Conservation (phyloP, 2,888 invertebrate species). For the Lottia gigantea region DNA sequence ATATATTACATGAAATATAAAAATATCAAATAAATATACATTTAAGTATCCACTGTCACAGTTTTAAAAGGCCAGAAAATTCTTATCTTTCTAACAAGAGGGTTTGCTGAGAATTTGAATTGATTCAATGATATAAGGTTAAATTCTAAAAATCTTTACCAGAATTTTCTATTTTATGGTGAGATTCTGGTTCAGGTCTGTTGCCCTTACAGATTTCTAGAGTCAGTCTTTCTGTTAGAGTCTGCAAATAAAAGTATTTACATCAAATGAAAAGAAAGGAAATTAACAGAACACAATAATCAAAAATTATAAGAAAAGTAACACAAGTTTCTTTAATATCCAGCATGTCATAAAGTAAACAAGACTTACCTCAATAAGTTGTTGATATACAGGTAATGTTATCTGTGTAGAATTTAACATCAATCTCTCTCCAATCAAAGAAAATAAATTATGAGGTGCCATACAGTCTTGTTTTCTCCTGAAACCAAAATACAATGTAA, state of each 20-base stretch:
- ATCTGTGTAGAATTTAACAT: constrained; percentile 88
- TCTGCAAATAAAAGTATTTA: constrained; percentile 68
- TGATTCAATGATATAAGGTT: no score
- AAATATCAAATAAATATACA: no score
- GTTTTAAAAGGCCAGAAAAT: no score
- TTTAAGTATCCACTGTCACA: no score
- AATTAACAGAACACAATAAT: no score
- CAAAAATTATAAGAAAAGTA: no score
- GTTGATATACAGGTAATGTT: constrained; percentile 96
- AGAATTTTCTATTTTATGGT: constrained; percentile 94
- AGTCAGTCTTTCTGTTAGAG: constrained; percentile 96
- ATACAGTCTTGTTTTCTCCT: constrained; percentile 99
- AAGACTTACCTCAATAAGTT: constrained; percentile 85
- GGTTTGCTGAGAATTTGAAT: no score
- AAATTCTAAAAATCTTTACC: constrained; percentile 75
- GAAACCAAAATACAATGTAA: constrained; percentile 39
- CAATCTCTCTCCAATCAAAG: constrained; percentile 91
- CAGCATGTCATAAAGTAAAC: background rate
- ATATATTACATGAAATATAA: no score
- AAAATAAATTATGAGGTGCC: constrained; percentile 98
- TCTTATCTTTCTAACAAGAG: no score
- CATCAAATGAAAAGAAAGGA: background rate
- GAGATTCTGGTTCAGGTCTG: constrained; percentile 92
- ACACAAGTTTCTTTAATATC: no score
- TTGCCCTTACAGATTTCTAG: constrained; percentile 89